Conservation (phyloP, 2,797 vertebrate species). For the Helarctos malayanus region DNA sequence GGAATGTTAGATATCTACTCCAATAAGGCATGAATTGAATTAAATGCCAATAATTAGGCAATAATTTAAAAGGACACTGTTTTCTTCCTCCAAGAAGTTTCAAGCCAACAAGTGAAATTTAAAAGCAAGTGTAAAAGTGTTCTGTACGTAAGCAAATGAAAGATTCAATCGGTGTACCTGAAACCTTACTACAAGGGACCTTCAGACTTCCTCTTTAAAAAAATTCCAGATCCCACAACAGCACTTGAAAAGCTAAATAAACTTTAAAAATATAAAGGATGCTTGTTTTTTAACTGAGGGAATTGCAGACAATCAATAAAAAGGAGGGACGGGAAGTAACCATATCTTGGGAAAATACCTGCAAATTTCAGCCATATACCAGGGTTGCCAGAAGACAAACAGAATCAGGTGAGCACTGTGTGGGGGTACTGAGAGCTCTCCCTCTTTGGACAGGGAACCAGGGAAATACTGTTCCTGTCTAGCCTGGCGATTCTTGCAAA, state of each 20-base stretch:
- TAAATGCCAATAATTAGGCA: slow-evolving; percentile 77
- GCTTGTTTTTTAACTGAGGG: slow-evolving; percentile 56
- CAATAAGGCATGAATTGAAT: slow-evolving; percentile 67
- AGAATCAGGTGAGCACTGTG: slow-evolving; percentile 88
- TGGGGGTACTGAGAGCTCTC: neutral
- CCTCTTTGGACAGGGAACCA: neutral
- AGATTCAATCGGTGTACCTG: slow-evolving; percentile 35
- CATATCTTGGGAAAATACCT: slow-evolving; percentile 70
- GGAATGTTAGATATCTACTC: slow-evolving; percentile 62
- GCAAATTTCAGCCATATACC: slow-evolving; percentile 72
- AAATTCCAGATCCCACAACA: slow-evolving; percentile 1
- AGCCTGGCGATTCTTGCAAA: neutral
- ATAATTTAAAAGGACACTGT: slow-evolving; percentile 72
- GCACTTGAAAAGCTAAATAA: slow-evolving; percentile 62
- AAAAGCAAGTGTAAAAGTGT: slow-evolving; percentile 58
- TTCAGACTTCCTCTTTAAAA: slow-evolving; percentile 62
- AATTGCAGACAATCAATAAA: slow-evolving; percentile 67
- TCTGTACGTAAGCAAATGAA: slow-evolving; percentile 55
- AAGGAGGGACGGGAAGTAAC: slow-evolving; percentile 79
- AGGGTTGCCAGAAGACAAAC: slow-evolving; percentile 83
- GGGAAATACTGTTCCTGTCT: neutral
- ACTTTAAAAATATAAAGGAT: slow-evolving; percentile 53
- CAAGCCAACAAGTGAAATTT: slow-evolving; percentile 70
- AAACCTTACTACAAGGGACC: slow-evolving; percentile 17
- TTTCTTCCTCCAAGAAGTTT: slow-evolving; percentile 77